Base-by-base conservation (phyloP, 2,888 invertebrate genomes). In the Chloroclysta siterata region DNA sequence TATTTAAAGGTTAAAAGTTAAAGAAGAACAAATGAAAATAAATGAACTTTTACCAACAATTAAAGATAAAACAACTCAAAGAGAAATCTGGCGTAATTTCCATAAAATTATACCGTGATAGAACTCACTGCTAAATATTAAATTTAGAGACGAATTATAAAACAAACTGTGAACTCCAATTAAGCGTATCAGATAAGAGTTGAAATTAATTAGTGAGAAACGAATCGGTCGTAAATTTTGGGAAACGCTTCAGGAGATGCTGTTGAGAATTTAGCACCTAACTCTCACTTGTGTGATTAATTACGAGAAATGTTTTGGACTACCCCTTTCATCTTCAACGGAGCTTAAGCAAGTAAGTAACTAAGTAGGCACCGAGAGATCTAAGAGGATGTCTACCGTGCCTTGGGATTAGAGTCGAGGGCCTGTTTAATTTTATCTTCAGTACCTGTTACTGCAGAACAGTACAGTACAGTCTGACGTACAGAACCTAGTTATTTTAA, bases 181-280 rank as follows among this genome's bases (percentile, higher is more conserved):
- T 83, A 82, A 78, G 81, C 77, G 78, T 79, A 82, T 83, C 80
- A 81, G 83, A 85, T 82, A 83, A 82, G 83, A 82, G 81, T 79
- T 77, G 74, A 85, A 87, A 88, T 88, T 88, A 89, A 89, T 88
- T 87, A 86, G 81, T 69, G 81, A 50, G 77, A 76, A 81, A 80
- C 80, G 82, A 77, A 82, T 80, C 77, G 79, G 73, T 78, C 77
- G 82, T 86, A 86, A 88, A 87, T 89, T 87, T 65, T 73, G 66
- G 72, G 73, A 79, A 76, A 70, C 75, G 74, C 75, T 74, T 80
- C 76, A 72, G 72, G 47, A 56, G n/a, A 13, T 48, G 47, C 70
- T 65, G 73, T 76, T 77, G 47, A 54, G 64, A 75, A 78, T 75
- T 80, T 71, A 74, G 68, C 74, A 70, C 56, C 65, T 71, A 69